Conservation (phyloP, 2,797 vertebrate species). For the Spea hammondii region DNA sequence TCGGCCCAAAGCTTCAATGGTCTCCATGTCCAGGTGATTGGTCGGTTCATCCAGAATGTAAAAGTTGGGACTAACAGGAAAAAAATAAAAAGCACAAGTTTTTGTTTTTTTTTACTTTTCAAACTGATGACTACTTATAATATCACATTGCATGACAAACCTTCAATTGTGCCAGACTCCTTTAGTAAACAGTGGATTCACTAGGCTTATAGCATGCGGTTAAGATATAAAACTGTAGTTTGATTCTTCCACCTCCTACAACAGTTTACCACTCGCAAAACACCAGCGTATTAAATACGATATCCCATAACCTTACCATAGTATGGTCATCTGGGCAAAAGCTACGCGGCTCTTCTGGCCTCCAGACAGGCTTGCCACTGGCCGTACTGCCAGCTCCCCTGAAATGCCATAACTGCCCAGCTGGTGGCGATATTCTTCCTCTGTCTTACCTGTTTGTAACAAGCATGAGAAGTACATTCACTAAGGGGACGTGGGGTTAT, state of each 20-base stretch:
- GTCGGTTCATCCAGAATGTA: slow-evolving; percentile 95
- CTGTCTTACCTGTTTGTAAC: slow-evolving; percentile 74
- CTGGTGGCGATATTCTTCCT: slow-evolving; percentile 95
- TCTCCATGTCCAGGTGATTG: slow-evolving; percentile 98
- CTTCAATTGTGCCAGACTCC: too few relatives aligned
- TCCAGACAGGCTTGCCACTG: slow-evolving; percentile 89
- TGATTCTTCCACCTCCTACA: too few relatives aligned
- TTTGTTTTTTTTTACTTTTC: too few relatives aligned
- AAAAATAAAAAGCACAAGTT: neutral
- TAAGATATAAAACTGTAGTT: too few relatives aligned
- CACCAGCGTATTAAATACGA: neutral
- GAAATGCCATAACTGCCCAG: slow-evolving; percentile 92
- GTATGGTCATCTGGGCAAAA: slow-evolving; percentile 98
- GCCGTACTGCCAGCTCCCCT: slow-evolving; percentile 84
- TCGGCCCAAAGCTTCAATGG: slow-evolving; percentile 89
- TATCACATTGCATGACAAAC: too few relatives aligned
- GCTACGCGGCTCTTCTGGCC: slow-evolving; percentile 97
- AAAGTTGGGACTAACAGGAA: slow-evolving; percentile 86
- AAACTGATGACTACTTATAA: too few relatives aligned
- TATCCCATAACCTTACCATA: slow-evolving; percentile 72
- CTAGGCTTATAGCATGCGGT: too few relatives aligned
- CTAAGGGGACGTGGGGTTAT: neutral
- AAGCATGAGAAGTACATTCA: neutral
- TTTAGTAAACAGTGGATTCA: too few relatives aligned
- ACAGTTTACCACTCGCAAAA: too few relatives aligned